These are phyloP conservation scores for Chymomyza caudatula DNA, from an alignment of 2,888 invertebrate species.

Conservation along the genomic window DNA sequence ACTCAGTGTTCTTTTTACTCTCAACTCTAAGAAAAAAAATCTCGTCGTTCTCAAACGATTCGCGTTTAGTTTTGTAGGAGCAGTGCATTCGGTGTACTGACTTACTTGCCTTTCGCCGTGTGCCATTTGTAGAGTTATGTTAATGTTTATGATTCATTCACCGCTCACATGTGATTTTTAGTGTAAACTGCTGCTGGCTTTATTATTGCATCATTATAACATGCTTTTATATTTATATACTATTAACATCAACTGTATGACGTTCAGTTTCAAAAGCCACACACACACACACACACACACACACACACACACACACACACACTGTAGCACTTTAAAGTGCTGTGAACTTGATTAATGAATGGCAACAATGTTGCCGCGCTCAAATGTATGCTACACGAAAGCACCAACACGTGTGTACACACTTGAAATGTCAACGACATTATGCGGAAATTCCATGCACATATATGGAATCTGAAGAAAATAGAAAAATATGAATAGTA, in stretches of 20 bases:
- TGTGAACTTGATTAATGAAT: conserved; percentile 69
- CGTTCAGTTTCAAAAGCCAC: not conserved
- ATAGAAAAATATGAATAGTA: not conserved
- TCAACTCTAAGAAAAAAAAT: too few relatives aligned
- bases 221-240: conserved; percentile 28
- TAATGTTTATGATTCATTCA: not conserved
- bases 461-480: not conserved
- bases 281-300: not conserved
- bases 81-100: too few relatives aligned
- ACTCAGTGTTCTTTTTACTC: too few relatives aligned
- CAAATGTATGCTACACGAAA: conserved; percentile 56
- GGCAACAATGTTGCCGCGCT: conserved; percentile 40
- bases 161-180: not conserved
- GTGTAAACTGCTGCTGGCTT: conserved; percentile 33
- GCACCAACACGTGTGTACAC: conserved; percentile 16
- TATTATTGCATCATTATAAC: conserved; percentile 70
- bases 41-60: too few relatives aligned
- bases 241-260: not conserved
- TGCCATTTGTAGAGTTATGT: not conserved
- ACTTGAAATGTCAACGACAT: conserved; percentile 63
- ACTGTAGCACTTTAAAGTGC: conserved; percentile 62
- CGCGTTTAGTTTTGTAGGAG: too few relatives aligned
- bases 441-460: conserved; percentile 9
- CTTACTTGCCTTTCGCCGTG: not conserved
- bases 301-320: not conserved